Evolutionary conservation across 2,113 vertebrate species (phyloP).

Genomic region (Nibea coibor): DNA sequence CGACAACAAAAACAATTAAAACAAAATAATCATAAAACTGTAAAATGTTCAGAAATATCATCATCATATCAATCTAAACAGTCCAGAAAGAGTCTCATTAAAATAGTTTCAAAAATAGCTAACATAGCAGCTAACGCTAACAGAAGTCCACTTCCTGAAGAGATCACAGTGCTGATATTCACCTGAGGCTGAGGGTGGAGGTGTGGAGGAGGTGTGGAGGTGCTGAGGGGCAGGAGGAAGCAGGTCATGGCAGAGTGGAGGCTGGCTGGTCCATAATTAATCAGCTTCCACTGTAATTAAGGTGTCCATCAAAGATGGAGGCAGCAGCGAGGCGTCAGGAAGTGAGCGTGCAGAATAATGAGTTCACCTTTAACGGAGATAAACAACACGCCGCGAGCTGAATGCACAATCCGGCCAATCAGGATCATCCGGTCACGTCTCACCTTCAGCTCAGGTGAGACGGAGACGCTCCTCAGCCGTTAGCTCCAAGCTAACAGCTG

Average conservation of each 20-base stretch:
- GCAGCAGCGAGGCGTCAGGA: constrained; percentile 41
- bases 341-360: constrained; percentile 69
- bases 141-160: no score
- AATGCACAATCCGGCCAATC: constrained; percentile 32
- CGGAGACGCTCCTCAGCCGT: no score
- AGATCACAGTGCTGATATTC: not conserved
- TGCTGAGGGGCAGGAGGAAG: constrained; percentile 1
- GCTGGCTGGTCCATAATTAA: constrained; percentile 80
- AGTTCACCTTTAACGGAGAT: constrained; percentile 75
- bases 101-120: no score
- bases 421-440: not conserved
- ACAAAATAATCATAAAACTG: no score
- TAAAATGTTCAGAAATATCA: no score
- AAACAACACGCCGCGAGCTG: constrained; percentile 37
- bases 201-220: constrained; percentile 8
- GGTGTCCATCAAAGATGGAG: constrained; percentile 79
- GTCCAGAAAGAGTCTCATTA: no score
- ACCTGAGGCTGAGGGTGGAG: constrained; percentile 7
- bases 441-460: no score
- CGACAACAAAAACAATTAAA: no score
- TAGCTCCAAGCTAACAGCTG: no score
- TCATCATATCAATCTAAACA: no score
- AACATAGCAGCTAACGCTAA: no score
- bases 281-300: constrained; percentile 85
- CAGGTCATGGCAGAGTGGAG: constrained; percentile 64